Evolutionary conservation across 2,888 invertebrate genomes (phyloP).

Genomic region (Ryuthela nishihirai): DNA sequence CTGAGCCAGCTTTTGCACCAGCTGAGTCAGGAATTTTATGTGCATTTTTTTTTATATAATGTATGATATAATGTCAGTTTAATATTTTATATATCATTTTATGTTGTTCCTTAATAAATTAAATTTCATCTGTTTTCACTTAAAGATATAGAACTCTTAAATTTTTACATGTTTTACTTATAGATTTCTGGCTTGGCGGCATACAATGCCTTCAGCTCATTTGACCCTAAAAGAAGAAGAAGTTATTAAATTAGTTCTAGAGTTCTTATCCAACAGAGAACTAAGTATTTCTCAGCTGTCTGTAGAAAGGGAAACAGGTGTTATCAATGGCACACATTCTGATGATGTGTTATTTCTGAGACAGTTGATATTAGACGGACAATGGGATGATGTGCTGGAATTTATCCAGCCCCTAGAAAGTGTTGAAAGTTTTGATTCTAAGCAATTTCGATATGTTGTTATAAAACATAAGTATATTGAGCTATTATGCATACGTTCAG

Average conservation of each 20-base stretch:
- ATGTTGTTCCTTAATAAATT: too few species aligned
- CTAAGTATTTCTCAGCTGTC: slow-evolving; percentile 84
- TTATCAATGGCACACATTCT: slow-evolving; percentile 87
- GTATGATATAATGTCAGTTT: too few species aligned
- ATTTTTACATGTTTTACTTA: slow-evolving; percentile 1
- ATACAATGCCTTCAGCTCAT: slow-evolving; percentile 55
- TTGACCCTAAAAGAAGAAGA: slow-evolving; percentile 82
- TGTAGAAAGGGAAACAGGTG: slow-evolving; percentile 89
- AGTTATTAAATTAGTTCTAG: slow-evolving; percentile 76
- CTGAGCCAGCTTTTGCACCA: too few species aligned
- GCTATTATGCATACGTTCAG: slow-evolving; percentile 89
- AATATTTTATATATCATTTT: too few species aligned
- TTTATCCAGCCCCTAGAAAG: slow-evolving; percentile 87
- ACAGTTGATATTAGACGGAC: slow-evolving; percentile 92
- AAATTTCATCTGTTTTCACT: too few species aligned
- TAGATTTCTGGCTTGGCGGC: slow-evolving; percentile 28
- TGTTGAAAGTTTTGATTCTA: slow-evolving; percentile 70
- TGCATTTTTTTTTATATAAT: too few species aligned
- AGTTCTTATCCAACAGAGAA: slow-evolving; percentile 82
- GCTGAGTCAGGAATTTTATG: too few species aligned
- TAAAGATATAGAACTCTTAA: too few species aligned
- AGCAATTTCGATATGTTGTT: slow-evolving; percentile 79
- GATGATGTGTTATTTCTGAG: slow-evolving; percentile 91
- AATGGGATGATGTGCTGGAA: slow-evolving; percentile 96
- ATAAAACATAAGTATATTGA: slow-evolving; percentile 91